Conservation (phyloP, 2,888 invertebrate species). For the Epicampocera succincta region DNA sequence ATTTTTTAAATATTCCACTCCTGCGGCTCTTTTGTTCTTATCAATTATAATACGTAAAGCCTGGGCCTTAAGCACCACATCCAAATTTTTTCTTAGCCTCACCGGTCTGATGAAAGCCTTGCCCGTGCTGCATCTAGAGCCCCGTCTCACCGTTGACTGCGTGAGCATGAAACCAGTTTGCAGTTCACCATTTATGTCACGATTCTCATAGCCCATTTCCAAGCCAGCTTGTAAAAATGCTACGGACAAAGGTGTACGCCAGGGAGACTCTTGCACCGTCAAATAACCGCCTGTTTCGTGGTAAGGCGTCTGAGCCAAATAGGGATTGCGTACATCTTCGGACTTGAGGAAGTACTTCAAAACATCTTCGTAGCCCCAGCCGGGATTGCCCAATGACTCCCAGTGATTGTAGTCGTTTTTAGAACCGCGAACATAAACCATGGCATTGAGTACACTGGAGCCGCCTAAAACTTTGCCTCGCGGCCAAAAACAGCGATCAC, state of each 20-base stretch:
- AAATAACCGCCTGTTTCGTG: constrained; percentile 90
- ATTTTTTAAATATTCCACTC: constrained; percentile 88
- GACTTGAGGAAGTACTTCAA: constrained; percentile 93
- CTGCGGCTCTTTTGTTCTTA: constrained; percentile 87
- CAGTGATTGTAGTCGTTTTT: constrained; percentile 93
- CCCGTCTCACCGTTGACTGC: constrained; percentile 91
- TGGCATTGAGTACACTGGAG: constrained; percentile 92
- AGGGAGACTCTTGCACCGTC: constrained; percentile 92
- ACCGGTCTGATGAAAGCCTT: constrained; percentile 93
- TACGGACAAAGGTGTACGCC: constrained; percentile 91
- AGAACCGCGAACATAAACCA: constrained; percentile 95
- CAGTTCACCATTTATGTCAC: constrained; percentile 91
- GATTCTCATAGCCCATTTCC: constrained; percentile 90
- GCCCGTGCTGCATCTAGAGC: constrained; percentile 92
- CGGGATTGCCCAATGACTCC: constrained; percentile 91
- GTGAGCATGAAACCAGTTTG: constrained; percentile 94
- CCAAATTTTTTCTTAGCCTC: constrained; percentile 88
- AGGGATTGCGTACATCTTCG: constrained; percentile 93
- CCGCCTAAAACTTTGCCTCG: constrained; percentile 95
- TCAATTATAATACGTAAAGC: constrained; percentile 88
- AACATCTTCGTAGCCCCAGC: constrained; percentile 92
- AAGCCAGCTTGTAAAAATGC: constrained; percentile 91
- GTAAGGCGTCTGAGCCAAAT: constrained; percentile 88
- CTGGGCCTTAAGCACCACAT: constrained; percentile 90
- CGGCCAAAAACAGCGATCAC: constrained; percentile 94